A percentile compares a stretch with the other conserved stretches of the same genome.
Evolutionary conservation across 2,888 invertebrate genomes (phyloP).

Genomic region (Diaperis boleti): DNA sequence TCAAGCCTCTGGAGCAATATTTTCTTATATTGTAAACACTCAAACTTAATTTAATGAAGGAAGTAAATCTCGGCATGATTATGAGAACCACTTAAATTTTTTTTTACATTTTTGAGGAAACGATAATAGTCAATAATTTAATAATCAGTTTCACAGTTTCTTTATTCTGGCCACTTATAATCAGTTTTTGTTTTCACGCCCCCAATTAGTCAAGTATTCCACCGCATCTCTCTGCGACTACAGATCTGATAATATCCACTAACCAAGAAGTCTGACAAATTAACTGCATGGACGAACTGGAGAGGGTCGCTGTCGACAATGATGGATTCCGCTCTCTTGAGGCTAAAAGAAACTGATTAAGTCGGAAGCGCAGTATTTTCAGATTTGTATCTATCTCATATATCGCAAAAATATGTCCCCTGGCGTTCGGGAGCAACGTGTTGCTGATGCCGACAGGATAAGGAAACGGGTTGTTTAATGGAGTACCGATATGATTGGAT

Average conservation of each 20-base stretch:
- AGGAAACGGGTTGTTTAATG: conserved; percentile 22
- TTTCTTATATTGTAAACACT: conserved; percentile 5
- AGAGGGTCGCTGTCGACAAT: conserved; percentile 9
- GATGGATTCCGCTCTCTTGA: conserved; percentile 20
- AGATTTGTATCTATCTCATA: conserved; percentile 23
- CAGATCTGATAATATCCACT: no score
- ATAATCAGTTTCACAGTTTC: no score
- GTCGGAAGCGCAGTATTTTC: conserved; percentile 23
- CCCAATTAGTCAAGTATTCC: not conserved
- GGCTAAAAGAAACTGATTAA: conserved; percentile 27
- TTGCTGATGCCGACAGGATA: conserved; percentile 2
- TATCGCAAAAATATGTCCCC: conserved; percentile 7
- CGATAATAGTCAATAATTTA: no score
- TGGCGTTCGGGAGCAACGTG: conserved; percentile 13
- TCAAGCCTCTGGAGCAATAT: conserved; percentile 9
- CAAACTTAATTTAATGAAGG: no score
- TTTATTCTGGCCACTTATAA: no score
- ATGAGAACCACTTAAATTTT: no score
- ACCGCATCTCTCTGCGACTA: no score
- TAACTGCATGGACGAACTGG: conserved; percentile 7
- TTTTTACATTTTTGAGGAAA: no score
- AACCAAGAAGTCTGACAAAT: conserved; percentile 9
- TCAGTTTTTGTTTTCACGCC: not conserved
- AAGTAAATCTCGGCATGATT: no score
- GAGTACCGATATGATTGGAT: conserved; percentile 27